Evolutionary conservation across 2,113 vertebrate genomes (phyloP).

Genomic region (Zootoca vivipara): DNA sequence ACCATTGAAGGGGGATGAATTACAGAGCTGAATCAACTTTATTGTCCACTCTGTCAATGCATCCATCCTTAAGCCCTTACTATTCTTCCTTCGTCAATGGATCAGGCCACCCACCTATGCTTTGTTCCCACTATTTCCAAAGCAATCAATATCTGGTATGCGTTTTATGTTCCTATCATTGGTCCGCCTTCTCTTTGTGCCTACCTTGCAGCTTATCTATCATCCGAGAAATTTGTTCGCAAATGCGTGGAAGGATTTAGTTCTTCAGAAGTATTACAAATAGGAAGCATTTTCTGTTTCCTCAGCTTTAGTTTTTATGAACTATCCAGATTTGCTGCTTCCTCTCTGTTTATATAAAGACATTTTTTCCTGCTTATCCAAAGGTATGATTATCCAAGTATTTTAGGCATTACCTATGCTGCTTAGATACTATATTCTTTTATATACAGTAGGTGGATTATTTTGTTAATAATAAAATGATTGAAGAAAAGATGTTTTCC

Average conservation of each 20-base stretch:
- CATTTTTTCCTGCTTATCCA: not conserved
- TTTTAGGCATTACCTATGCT: not conserved
- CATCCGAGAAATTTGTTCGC: not conserved
- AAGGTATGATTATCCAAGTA: not conserved
- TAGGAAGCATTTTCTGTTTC: not conserved
- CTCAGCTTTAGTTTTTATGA: not conserved
- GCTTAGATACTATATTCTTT: not conserved
- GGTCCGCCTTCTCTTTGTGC: not conserved
- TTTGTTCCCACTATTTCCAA: not conserved
- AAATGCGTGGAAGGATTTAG: not conserved
- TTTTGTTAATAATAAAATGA: not conserved
- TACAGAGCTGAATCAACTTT: not conserved
- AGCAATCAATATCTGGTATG: not conserved
- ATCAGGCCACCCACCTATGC: not conserved
- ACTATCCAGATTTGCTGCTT: not conserved
- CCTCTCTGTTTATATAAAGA: not conserved
- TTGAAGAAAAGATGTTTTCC: not conserved
- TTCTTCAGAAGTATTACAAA: not conserved
- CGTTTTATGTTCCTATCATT: not conserved
- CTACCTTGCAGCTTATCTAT: not conserved
- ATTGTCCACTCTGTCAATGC: not conserved
- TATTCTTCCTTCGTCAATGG: not conserved
- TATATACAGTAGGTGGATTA: not conserved
- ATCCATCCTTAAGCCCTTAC: not conserved
- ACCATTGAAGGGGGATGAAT: not conserved